Evolutionary conservation across 2,888 invertebrate genomes (phyloP), one percentile per base, ranked within the genome.

Genomic region (Drosophila maculinotata): DNA sequence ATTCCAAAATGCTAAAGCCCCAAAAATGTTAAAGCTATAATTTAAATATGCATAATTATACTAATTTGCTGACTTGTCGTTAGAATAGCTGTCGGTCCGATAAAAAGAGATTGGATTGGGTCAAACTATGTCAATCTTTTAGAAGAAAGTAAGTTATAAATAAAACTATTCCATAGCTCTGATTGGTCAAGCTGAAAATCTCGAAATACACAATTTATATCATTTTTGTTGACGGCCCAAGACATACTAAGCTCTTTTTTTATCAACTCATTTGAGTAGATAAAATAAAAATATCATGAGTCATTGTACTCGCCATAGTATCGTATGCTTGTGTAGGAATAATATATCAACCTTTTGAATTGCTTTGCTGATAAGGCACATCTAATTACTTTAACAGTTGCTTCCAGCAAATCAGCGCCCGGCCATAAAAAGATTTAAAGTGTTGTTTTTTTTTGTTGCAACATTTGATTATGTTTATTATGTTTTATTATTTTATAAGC

Each of bases 391-490:
- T 49, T 0, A 45, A 15, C 33, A 36, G 30, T 45, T 49, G 7
- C 36, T 20, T 45, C 15, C 35, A 23, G 8, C 33, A 60, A 74
- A 60, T 65, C 49, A 69, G 49, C 10, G 26, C 64, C 65, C 58
- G 35, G 48, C 33, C 54, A 65, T 65, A 30, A 65, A 65, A 49
- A 45, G 30, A 62, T 53, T 53, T 54, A 10, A 8, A 9, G 30
- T 20, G 2, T 31, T 25, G 12, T 41, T 39, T 53, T 25, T n/a
- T n/a, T n/a, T 45, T 69, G 64, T 66, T 63, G 69, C 81, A 72
- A 78, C 70, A 70, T 59, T 78, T 59, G 42, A 68, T 78, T 74
- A 63, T 74, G 63, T 71, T 69, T 64, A 68, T 60, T 73, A 33
- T 14, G 15, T 51, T 51, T 69, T 60, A 45, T 64, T 66, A 65